Conservation (phyloP, 2,888 invertebrate genomes). For the Pinctada fucata region DNA sequence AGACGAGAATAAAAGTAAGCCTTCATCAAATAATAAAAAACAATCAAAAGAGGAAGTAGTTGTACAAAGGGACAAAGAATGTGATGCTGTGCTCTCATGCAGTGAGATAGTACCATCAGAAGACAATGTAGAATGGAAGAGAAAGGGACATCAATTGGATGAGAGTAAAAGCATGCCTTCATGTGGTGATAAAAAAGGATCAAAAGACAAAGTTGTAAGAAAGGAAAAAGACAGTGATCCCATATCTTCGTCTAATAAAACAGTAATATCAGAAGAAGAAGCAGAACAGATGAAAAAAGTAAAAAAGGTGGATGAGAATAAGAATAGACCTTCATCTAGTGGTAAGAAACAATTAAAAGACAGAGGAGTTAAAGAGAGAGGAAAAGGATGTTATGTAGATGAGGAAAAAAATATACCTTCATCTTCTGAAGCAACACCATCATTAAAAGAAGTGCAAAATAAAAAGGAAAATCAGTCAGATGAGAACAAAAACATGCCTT, state of each 20-base stretch:
- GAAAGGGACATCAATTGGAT: background rate
- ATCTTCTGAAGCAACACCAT: too few relatives aligned
- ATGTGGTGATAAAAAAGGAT: background rate
- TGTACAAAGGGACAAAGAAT: background rate
- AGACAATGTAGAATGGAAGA: background rate
- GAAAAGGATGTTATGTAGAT: too few relatives aligned
- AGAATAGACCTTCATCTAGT: background rate
- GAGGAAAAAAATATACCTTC: too few relatives aligned
- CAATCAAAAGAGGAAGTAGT: too few relatives aligned
- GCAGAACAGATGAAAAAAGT: background rate
- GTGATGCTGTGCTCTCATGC: background rate
- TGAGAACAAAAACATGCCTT: too few relatives aligned
- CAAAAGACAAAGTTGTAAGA: background rate
- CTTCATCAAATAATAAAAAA: background rate
- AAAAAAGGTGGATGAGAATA: background rate
- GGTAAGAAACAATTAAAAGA: too few relatives aligned
- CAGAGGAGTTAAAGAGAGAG: too few relatives aligned
- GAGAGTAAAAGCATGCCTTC: background rate
- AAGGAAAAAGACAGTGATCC: background rate
- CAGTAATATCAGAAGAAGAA: background rate
- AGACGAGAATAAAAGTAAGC: background rate
- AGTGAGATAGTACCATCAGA: background rate
- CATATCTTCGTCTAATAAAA: background rate
- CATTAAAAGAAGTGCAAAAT: too few relatives aligned
- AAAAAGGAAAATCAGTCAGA: too few relatives aligned